Base-by-base conservation (phyloP, 1,140 invertebrate genomes). In the Orius laevigatus region DNA sequence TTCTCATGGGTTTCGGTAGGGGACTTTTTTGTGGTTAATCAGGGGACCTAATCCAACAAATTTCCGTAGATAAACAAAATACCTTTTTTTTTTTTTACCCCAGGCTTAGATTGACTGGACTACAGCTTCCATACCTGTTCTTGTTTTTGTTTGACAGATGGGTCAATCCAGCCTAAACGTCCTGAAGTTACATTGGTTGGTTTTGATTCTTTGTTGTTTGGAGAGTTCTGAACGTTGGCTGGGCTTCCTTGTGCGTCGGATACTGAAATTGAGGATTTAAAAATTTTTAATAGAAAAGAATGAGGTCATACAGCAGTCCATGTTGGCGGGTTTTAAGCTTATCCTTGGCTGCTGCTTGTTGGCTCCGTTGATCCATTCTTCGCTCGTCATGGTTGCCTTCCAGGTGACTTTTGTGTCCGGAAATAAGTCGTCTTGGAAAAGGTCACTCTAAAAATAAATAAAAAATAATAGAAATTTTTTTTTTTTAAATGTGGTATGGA, bases 351-450 rank as follows among this genome's bases (percentile, higher is more conserved):
- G 73, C 12, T 68, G 61, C 52, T 72, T 76, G 57, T 81, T 76
- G 34, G 62, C 67, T 43, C 79, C 81, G 31, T 58, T 62, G 53
- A 92, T 79, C 90, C 90, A 94, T 53, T 81, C 78, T 0, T 65
- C 59, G 47, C 75, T 74, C 14, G 70, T 73, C 64, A 87, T 67
- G 35, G 77, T 76, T 39, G 86, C 72, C 62, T 78, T 72, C 89
- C 89, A 92, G 55, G 79, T 83, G 35, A 90, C 77, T 58, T 74
- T 75, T 6, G 89, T 94, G 31, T 86, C 84, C 42, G 91, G 90
- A 62, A 92, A 95, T 14, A 96, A 66, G 70, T 96, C 91, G 64
- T 95, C 89, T 82, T 96, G 91, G 70, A 96, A 95, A 55, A 89
- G 73, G 61, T 93, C 88, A 56, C 76, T 87, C 87, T 92, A 65